Conservation (phyloP, 2,797 vertebrate species). For the Ctenochaetus hawaiiensis region DNA sequence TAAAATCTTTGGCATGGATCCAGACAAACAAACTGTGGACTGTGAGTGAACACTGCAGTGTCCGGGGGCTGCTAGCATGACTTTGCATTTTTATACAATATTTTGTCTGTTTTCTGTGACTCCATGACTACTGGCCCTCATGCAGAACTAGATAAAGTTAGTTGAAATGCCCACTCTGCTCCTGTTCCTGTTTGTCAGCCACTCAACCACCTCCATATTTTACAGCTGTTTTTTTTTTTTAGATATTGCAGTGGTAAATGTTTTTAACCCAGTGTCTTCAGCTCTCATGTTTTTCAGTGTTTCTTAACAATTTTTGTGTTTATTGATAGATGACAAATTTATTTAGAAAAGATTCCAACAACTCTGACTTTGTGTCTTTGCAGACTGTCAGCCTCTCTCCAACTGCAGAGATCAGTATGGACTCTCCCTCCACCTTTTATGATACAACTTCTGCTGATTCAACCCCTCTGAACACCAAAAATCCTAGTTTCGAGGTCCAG, state of each 20-base stretch:
- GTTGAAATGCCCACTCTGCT: slow-evolving; percentile 20
- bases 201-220: background rate
- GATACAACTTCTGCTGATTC: slow-evolving; percentile 86
- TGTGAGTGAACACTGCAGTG: background rate
- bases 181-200: slow-evolving; percentile 10
- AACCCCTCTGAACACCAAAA: slow-evolving; percentile 87
- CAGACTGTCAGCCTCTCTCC: slow-evolving; percentile 94
- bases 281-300: background rate
- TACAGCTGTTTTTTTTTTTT: background rate
- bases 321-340: background rate
- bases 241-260: slow-evolving; percentile 3
- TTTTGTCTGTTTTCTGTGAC: slow-evolving; percentile 7
- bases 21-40: background rate
- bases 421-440: slow-evolving; percentile 87
- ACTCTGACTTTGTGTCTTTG: slow-evolving; percentile 46
- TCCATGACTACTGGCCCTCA: background rate
- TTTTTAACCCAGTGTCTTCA: slow-evolving; percentile 3
- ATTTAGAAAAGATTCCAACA: slow-evolving; percentile 6
- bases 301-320: background rate
- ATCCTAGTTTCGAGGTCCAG: slow-evolving; percentile 89
- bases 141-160: slow-evolving; percentile 14
- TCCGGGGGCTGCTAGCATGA: background rate
- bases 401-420: slow-evolving; percentile 89
- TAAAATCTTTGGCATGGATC: background rate
- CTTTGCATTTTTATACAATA: background rate